Percentiles rank a stretch among this genome's conserved stretches.
phyloP scores from a whole-genome alignment of 1,140 invertebrate species.

The Drosophila tristis region DNA sequence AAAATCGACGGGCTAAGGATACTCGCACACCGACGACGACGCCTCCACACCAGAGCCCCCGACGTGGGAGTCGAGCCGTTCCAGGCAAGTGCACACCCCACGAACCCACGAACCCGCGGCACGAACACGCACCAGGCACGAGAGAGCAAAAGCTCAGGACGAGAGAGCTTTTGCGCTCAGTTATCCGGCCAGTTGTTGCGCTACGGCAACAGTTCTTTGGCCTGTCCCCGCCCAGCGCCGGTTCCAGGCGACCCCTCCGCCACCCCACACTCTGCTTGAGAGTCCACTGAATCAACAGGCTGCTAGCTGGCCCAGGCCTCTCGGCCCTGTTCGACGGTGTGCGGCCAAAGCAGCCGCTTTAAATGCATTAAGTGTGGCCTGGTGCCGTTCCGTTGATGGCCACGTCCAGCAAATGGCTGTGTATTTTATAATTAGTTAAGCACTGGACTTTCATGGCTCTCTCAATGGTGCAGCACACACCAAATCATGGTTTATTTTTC shows the following conservation, averaged over 20 bases:
- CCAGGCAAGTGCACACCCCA: slow-evolving; percentile 32
- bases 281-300: slow-evolving; percentile 64
- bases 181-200: slow-evolving; percentile 77
- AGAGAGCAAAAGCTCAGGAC: slow-evolving; percentile 59
- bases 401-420: slow-evolving; percentile 16
- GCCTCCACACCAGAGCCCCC: slow-evolving; percentile 21
- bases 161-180: slow-evolving; percentile 52
- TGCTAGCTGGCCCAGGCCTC: slow-evolving; percentile 26
- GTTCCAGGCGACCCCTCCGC: slow-evolving; percentile 21
- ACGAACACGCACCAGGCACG: background rate
- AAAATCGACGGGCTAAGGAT: slow-evolving; percentile 45
- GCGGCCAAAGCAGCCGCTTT: slow-evolving; percentile 63
- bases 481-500: background rate
- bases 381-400: slow-evolving; percentile 30
- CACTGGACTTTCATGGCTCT: slow-evolving; percentile 28
- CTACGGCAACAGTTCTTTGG: slow-evolving; percentile 70
- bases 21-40: slow-evolving; percentile 52
- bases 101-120: slow-evolving; percentile 23
- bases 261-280: background rate
- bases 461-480: background rate
- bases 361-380: slow-evolving; percentile 71
- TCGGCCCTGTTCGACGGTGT: background rate
- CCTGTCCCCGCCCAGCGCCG: slow-evolving; percentile 24
- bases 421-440: slow-evolving; percentile 36
- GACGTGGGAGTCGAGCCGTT: slow-evolving; percentile 53